phyloP scores from a whole-genome alignment of 1,140 invertebrate genomes.

The Drosophila chauvacae region DNA sequence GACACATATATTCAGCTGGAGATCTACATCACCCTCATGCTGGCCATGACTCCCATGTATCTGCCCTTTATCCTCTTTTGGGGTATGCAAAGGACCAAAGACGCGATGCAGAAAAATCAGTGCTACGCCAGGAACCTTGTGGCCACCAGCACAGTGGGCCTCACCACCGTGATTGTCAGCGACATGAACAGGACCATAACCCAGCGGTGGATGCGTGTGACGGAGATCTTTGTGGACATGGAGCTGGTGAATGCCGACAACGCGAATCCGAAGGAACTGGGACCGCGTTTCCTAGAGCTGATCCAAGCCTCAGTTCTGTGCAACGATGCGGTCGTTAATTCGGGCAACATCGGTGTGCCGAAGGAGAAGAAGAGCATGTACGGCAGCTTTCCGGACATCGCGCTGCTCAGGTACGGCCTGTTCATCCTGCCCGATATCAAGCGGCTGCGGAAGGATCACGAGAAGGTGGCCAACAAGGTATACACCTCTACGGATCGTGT shows the following conservation, averaged over 20 bases:
- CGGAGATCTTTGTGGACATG: slow-evolving; percentile 48
- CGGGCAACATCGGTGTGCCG: slow-evolving; percentile 44
- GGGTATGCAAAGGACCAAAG: slow-evolving; percentile 18
- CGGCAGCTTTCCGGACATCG: slow-evolving; percentile 38
- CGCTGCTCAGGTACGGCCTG: slow-evolving; percentile 35
- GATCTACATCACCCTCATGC: slow-evolving; percentile 20
- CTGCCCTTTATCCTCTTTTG: slow-evolving; percentile 43
- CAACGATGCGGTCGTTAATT: slow-evolving; percentile 39
- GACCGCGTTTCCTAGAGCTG: slow-evolving; percentile 7
- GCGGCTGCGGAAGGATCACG: slow-evolving; percentile 20
- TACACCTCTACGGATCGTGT: slow-evolving; percentile 14
- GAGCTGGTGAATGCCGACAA: neutral
- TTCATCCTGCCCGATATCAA: slow-evolving; percentile 9
- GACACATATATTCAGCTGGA: neutral
- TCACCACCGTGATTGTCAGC: slow-evolving; percentile 52
- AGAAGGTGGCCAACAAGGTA: slow-evolving; percentile 25
- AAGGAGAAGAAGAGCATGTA: slow-evolving; percentile 23
- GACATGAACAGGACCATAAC: slow-evolving; percentile 36
- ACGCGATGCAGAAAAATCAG: neutral
- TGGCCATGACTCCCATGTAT: slow-evolving; percentile 32
- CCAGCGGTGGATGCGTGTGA: slow-evolving; percentile 17
- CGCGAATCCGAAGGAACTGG: accelerated
- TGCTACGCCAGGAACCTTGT: slow-evolving; percentile 46
- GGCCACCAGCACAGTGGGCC: slow-evolving; percentile 40
- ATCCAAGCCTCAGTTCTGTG: slow-evolving; percentile 44